Conservation (phyloP, 2,113 vertebrate genomes). For the Emydocephalus ijimae region DNA sequence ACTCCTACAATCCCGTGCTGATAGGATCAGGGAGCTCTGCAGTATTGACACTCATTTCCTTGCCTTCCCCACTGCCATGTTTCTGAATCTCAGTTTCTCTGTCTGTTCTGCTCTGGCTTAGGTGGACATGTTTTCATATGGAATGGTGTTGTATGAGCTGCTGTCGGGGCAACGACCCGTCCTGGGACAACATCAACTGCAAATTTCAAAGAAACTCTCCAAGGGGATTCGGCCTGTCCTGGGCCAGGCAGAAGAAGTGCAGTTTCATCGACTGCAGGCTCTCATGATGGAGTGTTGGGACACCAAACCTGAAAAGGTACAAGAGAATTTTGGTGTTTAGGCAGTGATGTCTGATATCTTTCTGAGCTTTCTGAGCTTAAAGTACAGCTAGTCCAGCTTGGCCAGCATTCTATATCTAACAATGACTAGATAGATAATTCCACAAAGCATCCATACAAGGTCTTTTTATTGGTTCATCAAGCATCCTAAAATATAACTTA, state of each 20-base stretch:
- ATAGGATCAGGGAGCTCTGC: neutral
- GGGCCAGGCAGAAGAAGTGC: slow-evolving; percentile 84
- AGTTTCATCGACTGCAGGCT: slow-evolving; percentile 82
- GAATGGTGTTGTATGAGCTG: slow-evolving; percentile 95
- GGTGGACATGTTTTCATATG: slow-evolving; percentile 99
- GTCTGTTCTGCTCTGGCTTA: slow-evolving; percentile 44
- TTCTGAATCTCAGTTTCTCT: neutral
- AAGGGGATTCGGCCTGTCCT: slow-evolving; percentile 87
- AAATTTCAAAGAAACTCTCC: slow-evolving; percentile 91
- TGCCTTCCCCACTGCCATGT: neutral
- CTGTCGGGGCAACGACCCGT: slow-evolving; percentile 85
- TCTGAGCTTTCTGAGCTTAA: neutral
- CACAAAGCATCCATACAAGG: too few species aligned
- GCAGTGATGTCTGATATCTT: neutral
- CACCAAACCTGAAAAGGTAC: slow-evolving; percentile 94
- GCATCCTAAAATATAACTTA: too few species aligned
- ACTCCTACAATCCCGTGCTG: too few species aligned
- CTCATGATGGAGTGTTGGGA: slow-evolving; percentile 94
- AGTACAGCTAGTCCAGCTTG: too few species aligned
- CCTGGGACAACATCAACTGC: slow-evolving; percentile 88
- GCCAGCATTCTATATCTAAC: neutral
- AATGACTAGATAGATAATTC: too few species aligned
- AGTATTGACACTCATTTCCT: neutral
- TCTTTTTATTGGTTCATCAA: too few species aligned
- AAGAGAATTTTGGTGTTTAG: too few species aligned